A percentile compares a stretch with the other conserved stretches of the same genome.
Conservation (phyloP, 1,140 invertebrate genomes). For the Drosophila punjabiensis region DNA sequence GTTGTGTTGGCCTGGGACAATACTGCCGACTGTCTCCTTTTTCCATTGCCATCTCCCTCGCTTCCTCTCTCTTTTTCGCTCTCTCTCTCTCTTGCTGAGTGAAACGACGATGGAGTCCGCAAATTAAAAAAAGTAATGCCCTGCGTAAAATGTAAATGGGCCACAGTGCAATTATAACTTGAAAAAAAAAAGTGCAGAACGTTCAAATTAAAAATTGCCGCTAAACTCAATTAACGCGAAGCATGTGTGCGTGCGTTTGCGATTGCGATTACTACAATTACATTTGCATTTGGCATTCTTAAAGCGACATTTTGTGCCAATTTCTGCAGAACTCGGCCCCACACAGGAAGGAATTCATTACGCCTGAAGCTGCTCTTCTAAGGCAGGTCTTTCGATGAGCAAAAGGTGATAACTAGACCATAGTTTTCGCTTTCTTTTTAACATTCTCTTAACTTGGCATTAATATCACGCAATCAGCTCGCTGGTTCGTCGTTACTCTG, state of each 20-base stretch:
- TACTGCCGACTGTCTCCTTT: conserved; percentile 11
- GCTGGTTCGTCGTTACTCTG: background rate
- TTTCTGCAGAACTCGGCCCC: conserved; percentile 38
- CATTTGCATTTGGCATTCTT: conserved; percentile 36
- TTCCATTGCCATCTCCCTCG: background rate
- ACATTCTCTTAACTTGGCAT: conserved; percentile 7
- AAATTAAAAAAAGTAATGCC: conserved; percentile 63
- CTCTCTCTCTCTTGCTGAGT: background rate
- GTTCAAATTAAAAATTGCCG: conserved; percentile 75
- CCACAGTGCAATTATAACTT: conserved; percentile 76
- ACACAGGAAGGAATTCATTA: conserved; percentile 46
- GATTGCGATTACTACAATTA: conserved; percentile 4
- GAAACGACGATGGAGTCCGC: conserved; percentile 27
- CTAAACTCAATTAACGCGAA: conserved; percentile 71
- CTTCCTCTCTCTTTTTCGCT: background rate
- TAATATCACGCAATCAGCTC: conserved; percentile 15
- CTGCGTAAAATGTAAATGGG: conserved; percentile 76
- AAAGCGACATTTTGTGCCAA: conserved; percentile 36
- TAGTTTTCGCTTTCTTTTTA: conserved; percentile 4
- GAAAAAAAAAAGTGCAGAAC: conserved; percentile 63
- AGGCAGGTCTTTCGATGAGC: too few relatives aligned
- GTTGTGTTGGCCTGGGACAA: conserved; percentile 1
- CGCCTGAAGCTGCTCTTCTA: background rate
- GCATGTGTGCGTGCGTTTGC: conserved; percentile 18
- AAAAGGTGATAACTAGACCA: conserved; percentile 6